Evolutionary conservation across 2,113 vertebrate species (phyloP).

Genomic region (Chloroceryle aenea): DNA sequence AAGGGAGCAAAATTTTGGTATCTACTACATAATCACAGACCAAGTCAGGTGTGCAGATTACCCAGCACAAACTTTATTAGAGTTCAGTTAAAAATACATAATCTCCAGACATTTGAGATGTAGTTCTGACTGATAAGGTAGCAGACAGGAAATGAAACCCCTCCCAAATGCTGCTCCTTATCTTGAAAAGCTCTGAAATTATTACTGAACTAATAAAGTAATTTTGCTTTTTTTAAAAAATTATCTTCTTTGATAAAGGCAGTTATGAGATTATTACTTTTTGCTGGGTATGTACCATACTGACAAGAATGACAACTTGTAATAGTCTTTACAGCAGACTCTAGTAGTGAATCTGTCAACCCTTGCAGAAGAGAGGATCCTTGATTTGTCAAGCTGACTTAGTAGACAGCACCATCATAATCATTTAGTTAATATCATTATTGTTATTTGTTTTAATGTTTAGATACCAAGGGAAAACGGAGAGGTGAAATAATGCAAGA

Average conservation of each 20-base stretch:
- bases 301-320: slow-evolving; percentile 58
- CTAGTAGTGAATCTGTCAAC: neutral
- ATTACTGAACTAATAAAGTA: slow-evolving; percentile 88
- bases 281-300: slow-evolving; percentile 43
- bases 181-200: slow-evolving; percentile 83
- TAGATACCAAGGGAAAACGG: neutral
- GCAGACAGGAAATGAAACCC: slow-evolving; percentile 86
- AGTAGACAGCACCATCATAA: neutral
- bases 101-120: slow-evolving; percentile 81
- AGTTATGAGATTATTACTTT: slow-evolving; percentile 80
- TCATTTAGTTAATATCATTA: neutral
- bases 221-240: slow-evolving; percentile 75
- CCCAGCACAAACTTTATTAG: slow-evolving; percentile 79
- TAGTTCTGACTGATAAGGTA: slow-evolving; percentile 79
- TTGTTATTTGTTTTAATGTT: neutral
- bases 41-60: slow-evolving; percentile 74
- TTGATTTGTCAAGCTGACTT: neutral
- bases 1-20: slow-evolving; percentile 56
- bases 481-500: neutral
- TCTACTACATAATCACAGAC: slow-evolving; percentile 69
- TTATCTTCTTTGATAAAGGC: slow-evolving; percentile 74
- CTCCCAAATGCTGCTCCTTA: slow-evolving; percentile 81
- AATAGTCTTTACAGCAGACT: slow-evolving; percentile 26
- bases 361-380: neutral
- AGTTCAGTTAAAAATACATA: slow-evolving; percentile 82